Percentiles rank a stretch among this genome's conserved stretches.
These are phyloP conservation scores for Axinella damicornis DNA, from an alignment of 37 sponge, comb jelly and placozoan genomes.

Conservation along the genomic window DNA sequence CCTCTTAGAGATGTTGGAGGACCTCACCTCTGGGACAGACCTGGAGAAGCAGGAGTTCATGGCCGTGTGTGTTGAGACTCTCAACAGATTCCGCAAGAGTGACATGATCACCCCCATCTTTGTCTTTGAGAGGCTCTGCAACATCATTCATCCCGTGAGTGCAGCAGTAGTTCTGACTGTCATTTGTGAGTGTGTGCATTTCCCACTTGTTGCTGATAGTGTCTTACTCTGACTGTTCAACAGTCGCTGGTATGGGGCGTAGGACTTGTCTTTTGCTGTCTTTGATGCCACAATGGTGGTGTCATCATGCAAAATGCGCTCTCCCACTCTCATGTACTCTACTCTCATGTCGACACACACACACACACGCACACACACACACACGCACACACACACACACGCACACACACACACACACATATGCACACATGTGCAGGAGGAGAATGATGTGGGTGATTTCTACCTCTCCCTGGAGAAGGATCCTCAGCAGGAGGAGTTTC, in stretches of 20 bases:
- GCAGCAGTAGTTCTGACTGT: not conserved
- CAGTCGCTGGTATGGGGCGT: no score
- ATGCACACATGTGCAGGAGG: slow-evolving; percentile 55
- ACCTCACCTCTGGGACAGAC: slow-evolving; percentile 89
- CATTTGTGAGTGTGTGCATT: no score
- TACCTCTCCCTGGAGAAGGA: slow-evolving; percentile 92
- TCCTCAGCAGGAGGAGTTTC: slow-evolving; percentile 96
- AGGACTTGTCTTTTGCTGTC: no score
- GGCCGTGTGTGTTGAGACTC: slow-evolving; percentile 84
- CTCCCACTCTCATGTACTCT: not conserved
- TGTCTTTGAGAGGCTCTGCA: slow-evolving; percentile 89
- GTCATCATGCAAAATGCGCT: no score
- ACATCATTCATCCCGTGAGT: slow-evolving; percentile 81
- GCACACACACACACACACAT: not conserved
- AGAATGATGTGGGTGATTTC: slow-evolving; percentile 80
- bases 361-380: not conserved
- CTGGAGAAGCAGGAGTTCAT: slow-evolving; percentile 86
- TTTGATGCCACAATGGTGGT: no score
- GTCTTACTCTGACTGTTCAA: no score
- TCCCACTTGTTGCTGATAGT: no score
- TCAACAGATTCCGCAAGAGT: slow-evolving; percentile 54
- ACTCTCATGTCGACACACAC: no score
- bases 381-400: not conserved
- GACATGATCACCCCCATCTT: slow-evolving; percentile 90
- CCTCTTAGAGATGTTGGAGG: slow-evolving; percentile 82